These are phyloP conservation scores for Amyelois transitella DNA, from an alignment of 1,140 invertebrate species.

Conservation along the genomic window DNA sequence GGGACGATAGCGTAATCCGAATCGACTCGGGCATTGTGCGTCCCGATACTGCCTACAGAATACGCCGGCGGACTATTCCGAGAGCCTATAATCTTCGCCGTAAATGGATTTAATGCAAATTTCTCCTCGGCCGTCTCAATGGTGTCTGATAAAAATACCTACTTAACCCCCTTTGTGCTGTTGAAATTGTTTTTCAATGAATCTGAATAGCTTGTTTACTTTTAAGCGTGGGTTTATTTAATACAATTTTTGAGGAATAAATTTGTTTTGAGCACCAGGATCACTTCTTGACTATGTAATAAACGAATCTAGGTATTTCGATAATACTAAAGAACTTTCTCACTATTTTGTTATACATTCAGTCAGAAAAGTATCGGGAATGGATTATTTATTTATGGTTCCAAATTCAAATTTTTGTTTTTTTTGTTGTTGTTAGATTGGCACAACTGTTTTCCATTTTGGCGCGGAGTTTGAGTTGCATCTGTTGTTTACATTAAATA, in stretches of 20 bases:
- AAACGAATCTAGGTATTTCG: too few relatives aligned
- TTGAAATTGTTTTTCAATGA: slow-evolving; percentile 30
- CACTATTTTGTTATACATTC: too few relatives aligned
- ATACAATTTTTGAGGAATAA: background rate
- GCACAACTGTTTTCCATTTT: too few relatives aligned
- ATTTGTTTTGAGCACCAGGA: background rate
- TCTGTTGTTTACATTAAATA: too few relatives aligned
- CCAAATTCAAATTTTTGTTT: too few relatives aligned
- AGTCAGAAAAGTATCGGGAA: too few relatives aligned
- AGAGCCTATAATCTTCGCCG: slow-evolving; percentile 40
- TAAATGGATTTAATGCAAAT: slow-evolving; percentile 62
- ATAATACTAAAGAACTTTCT: too few relatives aligned
- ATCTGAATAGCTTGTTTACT: background rate
- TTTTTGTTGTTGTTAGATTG: too few relatives aligned
- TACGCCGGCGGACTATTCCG: slow-evolving; percentile 30
- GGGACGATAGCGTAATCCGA: slow-evolving; percentile 58
- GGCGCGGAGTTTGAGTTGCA: too few relatives aligned
- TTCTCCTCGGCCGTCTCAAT: slow-evolving; percentile 28
- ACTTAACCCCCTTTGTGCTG: slow-evolving; percentile 28
- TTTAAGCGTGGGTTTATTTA: background rate
- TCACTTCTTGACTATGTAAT: too few relatives aligned
- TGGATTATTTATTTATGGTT: too few relatives aligned
- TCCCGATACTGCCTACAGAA: slow-evolving; percentile 43
- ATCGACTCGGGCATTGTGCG: slow-evolving; percentile 58
- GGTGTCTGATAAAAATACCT: slow-evolving; percentile 31